A percentile compares a stretch with the other conserved stretches of the same genome.
phyloP scores from a whole-genome alignment of 2,797 vertebrate genomes.

The Carduelis carduelis region DNA sequence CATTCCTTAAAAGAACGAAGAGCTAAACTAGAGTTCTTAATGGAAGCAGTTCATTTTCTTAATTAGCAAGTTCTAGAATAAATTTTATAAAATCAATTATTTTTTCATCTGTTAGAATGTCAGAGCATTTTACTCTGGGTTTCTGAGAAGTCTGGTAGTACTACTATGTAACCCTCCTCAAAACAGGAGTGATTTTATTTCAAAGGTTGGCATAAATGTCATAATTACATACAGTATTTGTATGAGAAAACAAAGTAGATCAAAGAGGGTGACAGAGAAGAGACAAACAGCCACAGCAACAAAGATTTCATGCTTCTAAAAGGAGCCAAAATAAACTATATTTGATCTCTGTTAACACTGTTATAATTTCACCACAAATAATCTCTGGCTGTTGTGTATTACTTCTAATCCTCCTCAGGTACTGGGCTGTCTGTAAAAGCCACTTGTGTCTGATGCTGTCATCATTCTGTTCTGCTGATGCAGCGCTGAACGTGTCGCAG shows the following conservation, averaged over 20 bases:
- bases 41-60: background rate
- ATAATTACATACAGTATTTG: constrained; percentile 60
- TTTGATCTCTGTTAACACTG: constrained; percentile 39
- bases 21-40: background rate
- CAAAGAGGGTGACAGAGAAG: constrained; percentile 68
- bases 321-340: constrained; percentile 62
- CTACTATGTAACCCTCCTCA: constrained; percentile 22
- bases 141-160: constrained; percentile 39
- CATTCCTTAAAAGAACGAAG: background rate
- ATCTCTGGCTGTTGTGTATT: constrained; percentile 1
- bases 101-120: constrained; percentile 25
- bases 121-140: constrained; percentile 20
- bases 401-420: constrained; percentile 8
- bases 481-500: background rate
- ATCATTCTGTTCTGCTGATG: background rate
- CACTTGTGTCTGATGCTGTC: background rate
- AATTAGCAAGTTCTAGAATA: constrained; percentile 38
- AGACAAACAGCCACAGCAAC: constrained; percentile 63
- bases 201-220: constrained; percentile 61
- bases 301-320: constrained; percentile 57
- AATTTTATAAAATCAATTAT: constrained; percentile 22
- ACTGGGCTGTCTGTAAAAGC: constrained; percentile 8
- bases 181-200: constrained; percentile 59
- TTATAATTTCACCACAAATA: constrained; percentile 37
- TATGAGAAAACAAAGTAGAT: constrained; percentile 69